Percentiles rank a stretch among this genome's conserved stretches.
These are phyloP conservation scores for Prostheceraeus crozeri DNA, from an alignment of 2,888 invertebrate genomes.

Conservation along the genomic window DNA sequence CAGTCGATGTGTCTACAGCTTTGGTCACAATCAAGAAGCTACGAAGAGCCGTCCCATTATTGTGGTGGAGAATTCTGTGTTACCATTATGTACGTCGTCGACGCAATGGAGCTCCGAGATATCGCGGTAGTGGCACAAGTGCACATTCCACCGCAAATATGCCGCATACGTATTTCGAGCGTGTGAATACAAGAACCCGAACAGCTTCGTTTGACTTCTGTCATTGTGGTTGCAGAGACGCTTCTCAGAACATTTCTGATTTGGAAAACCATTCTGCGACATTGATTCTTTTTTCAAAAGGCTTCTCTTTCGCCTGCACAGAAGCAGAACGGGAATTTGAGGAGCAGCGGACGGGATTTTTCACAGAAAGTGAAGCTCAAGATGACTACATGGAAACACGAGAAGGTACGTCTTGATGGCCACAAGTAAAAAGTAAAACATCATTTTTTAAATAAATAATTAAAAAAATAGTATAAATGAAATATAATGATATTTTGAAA, in stretches of 20 bases:
- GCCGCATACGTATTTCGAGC: conserved; percentile 40
- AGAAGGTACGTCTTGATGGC: conserved; percentile 61
- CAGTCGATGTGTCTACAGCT: background rate
- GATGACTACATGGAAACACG: conserved; percentile 77
- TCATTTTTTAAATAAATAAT: too few species aligned
- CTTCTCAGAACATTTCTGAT: conserved; percentile 66
- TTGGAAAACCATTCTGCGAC: conserved; percentile 66
- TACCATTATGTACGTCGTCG: conserved; percentile 72
- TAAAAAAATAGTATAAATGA: too few species aligned
- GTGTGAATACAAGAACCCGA: conserved; percentile 71
- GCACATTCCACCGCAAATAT: background rate
- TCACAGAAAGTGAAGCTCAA: conserved; percentile 69
- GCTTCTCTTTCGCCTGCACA: conserved; percentile 72
- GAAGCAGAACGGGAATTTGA: conserved; percentile 73
- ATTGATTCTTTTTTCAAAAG: conserved; percentile 70
- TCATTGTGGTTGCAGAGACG: conserved; percentile 67
- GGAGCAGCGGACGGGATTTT: conserved; percentile 71
- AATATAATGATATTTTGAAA: too few species aligned
- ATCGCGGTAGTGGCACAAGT: background rate
- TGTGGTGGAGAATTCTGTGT: conserved; percentile 79
- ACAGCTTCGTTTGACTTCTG: conserved; percentile 71
- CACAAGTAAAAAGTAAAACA: background rate
- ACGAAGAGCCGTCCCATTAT: conserved; percentile 67
- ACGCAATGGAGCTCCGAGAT: conserved; percentile 65
- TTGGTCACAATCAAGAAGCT: conserved; percentile 62